A percentile compares a stretch with the other conserved stretches of the same genome.
phyloP scores from a whole-genome alignment of 2,888 invertebrate species.

The Drosophila nr. medialis region DNA sequence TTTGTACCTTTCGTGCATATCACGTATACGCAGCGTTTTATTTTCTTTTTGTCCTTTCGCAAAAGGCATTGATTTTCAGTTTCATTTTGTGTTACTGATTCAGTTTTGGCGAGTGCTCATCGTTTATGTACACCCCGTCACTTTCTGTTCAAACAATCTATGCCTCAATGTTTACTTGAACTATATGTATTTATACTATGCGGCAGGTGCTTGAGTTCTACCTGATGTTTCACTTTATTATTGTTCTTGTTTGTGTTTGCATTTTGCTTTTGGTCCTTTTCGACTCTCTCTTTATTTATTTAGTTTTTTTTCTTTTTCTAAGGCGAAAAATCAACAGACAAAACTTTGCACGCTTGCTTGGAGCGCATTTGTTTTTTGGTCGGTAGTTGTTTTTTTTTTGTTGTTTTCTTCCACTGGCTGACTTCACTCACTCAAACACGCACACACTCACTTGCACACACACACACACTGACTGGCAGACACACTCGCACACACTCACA shows the following conservation, averaged over 20 bases:
- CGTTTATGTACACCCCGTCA: slow-evolving; percentile 32
- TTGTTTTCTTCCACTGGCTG: slow-evolving; percentile 42
- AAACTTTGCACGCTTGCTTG: slow-evolving; percentile 45
- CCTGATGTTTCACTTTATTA: slow-evolving; percentile 30
- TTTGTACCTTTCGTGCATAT: slow-evolving; percentile 57
- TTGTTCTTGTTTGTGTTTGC: slow-evolving; percentile 34
- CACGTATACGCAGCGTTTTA: slow-evolving; percentile 67
- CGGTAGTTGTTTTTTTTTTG: background rate
- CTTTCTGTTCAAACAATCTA: slow-evolving; percentile 26
- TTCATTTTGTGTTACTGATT: slow-evolving; percentile 16
- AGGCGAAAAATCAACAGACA: slow-evolving; percentile 52
- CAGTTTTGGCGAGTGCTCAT: slow-evolving; percentile 8
- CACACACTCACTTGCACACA: slow-evolving; percentile 30
- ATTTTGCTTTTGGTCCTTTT: slow-evolving; percentile 24
- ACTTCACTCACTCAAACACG: slow-evolving; percentile 61
- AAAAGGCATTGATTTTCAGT: slow-evolving; percentile 67
- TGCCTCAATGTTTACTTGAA: slow-evolving; percentile 26
- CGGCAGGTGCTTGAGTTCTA: slow-evolving; percentile 22
- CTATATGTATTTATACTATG: background rate
- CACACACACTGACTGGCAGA: slow-evolving; percentile 26
- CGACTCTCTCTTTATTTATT: background rate
- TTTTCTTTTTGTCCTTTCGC: slow-evolving; percentile 26
- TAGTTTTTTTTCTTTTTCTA: slow-evolving; percentile 12
- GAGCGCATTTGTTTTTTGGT: slow-evolving; percentile 13
- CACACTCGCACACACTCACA: slow-evolving; percentile 27